phyloP scores from a whole-genome alignment of 2,888 invertebrate genomes.

The Leucoma salicis region DNA sequence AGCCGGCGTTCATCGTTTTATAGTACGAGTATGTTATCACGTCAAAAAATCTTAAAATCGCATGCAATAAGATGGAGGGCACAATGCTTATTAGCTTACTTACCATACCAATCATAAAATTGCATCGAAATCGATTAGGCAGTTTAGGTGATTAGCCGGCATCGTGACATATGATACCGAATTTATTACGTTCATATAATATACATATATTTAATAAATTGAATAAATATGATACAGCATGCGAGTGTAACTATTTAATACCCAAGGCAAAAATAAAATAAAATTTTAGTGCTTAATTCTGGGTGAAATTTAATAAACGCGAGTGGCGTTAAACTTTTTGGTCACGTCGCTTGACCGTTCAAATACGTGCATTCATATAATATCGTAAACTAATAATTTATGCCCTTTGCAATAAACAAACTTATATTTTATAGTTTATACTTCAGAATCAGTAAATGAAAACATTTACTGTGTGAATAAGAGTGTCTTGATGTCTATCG shows the following conservation, averaged over 20 bases:
- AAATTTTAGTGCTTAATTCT: conserved; percentile 25
- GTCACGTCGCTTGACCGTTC: conserved; percentile 53
- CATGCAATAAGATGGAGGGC: too few species aligned
- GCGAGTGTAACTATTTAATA: conserved; percentile 2
- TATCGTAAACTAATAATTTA: conserved; percentile 56
- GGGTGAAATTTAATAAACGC: conserved; percentile 30
- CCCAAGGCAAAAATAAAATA: conserved; percentile 7
- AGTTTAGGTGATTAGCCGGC: too few species aligned
- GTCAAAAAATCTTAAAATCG: too few species aligned
- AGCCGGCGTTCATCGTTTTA: too few species aligned
- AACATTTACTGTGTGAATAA: conserved; percentile 41
- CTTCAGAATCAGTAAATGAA: conserved; percentile 47
- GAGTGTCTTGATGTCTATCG: conserved; percentile 38
- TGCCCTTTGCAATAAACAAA: conserved; percentile 53
- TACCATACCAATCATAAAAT: too few species aligned
- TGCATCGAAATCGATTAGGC: too few species aligned
- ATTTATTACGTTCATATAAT: conserved; percentile 2
- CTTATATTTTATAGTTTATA: conserved; percentile 64
- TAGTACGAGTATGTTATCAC: too few species aligned
- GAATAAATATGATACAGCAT: not conserved
- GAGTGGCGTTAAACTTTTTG: conserved; percentile 35
- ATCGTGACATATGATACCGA: too few species aligned
- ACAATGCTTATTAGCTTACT: too few species aligned
- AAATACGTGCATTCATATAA: conserved; percentile 47
- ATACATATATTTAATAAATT: not conserved